Evolutionary conservation across 2,888 invertebrate genomes (phyloP).

Genomic region (Hecatera dysodea): DNA sequence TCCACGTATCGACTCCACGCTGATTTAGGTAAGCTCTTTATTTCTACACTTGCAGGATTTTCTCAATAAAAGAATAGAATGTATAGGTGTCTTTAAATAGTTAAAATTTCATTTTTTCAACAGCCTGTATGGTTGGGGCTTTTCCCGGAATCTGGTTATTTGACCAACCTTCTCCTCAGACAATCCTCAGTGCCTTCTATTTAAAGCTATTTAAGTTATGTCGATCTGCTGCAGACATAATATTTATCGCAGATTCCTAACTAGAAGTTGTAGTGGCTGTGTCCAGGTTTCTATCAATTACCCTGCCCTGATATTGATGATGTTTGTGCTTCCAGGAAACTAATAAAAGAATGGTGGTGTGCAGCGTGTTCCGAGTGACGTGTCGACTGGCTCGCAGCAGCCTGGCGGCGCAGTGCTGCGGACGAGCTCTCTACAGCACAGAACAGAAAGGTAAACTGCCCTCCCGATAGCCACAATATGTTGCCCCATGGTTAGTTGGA

Average conservation of each 20-base stretch:
- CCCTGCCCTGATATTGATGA: neutral
- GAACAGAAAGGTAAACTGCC: slow-evolving; percentile 68
- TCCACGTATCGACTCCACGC: slow-evolving; percentile 4
- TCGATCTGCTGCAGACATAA: neutral
- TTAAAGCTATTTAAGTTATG: neutral
- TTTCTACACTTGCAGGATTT: neutral
- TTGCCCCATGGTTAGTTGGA: neutral
- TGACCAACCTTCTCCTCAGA: neutral
- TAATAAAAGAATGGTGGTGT: slow-evolving; percentile 70
- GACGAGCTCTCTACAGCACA: slow-evolving; percentile 75
- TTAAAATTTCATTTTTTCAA: neutral
- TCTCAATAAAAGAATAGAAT: neutral
- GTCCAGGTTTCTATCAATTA: neutral
- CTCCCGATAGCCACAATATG: neutral
- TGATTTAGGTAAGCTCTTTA: slow-evolving; percentile 44
- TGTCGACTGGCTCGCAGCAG: slow-evolving; percentile 63
- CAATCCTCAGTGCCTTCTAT: neutral
- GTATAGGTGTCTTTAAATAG: too few species aligned
- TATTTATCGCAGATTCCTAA: neutral
- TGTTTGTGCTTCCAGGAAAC: slow-evolving; percentile 40
- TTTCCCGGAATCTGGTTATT: neutral
- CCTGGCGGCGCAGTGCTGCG: slow-evolving; percentile 68
- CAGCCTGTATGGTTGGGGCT: too few species aligned
- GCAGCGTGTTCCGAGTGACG: slow-evolving; percentile 71
- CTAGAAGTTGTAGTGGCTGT: too few species aligned